Base-by-base conservation (phyloP, 2,113 vertebrate species). In the Cairina moschata region DNA sequence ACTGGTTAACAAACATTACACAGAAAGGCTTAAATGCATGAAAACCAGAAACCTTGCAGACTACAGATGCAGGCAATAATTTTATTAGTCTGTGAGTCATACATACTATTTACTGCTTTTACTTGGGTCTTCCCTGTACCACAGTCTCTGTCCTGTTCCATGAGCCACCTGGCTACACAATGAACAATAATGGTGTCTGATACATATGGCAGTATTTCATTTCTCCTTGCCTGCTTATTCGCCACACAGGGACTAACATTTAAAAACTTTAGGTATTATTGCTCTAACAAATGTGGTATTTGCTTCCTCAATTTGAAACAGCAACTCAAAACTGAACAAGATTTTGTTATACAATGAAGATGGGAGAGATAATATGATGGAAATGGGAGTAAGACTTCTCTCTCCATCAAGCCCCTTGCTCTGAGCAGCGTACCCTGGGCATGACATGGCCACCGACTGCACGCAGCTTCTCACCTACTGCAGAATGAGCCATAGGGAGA, bases 401-500 rank as follows among this genome's bases (percentile, higher is more conserved):
- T 13, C 54, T 80, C 54, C 26, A 23, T 10, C 48, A 38, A 66
- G 75, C 55, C 50, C 21, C 40, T 86, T 62, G 55, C 25, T 63
- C 28, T 54, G 66, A 83, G 40, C 11, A 44, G 23, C 18, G 60
- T 1, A 36, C 17, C n/a, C 21, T 8, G 4, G 20, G 9, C 48
- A 31, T 66, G 84, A 48, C 56, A 58, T 13, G 72, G 50, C n/a
- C 22, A 52, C 36, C 1, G 3, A 46, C 76, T 90, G 31, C 52
- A 11, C 17, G 28, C 15, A 36, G 77, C 86, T 91, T 73, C 97
- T 97, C 68, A 99, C 99, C 99, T 98, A 97, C 97, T 17, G 97
- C 96, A 48, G 98, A 98, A 93, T 97, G 98, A 89, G 98, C 98
- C 14, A 97, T 97, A 8, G 98, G 98, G 88, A 99, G 98, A 67